Evolutionary conservation across 1,140 invertebrate genomes (phyloP).

Genomic region (Trissolcus basalis): DNA sequence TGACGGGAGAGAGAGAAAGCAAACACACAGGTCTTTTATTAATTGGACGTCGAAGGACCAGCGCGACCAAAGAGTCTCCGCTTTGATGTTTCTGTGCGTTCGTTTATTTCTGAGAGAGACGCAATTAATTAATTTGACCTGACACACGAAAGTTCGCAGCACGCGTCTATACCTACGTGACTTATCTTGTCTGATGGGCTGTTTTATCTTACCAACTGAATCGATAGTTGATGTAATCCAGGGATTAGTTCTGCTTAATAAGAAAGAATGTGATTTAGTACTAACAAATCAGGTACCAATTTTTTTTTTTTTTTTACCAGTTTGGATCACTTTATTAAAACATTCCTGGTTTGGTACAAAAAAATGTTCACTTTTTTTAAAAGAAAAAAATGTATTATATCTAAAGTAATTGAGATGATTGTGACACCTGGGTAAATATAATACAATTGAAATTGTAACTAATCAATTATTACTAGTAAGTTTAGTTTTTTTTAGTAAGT

Average conservation of each 20-base stretch:
- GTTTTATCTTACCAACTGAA: constrained; percentile 9
- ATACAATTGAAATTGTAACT: no score
- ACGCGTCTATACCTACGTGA: constrained; percentile 28
- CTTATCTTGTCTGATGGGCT: constrained; percentile 25
- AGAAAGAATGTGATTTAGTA: no score
- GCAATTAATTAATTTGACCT: constrained; percentile 70
- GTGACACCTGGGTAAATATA: no score
- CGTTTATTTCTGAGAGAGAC: constrained; percentile 66
- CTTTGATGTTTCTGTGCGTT: constrained; percentile 67
- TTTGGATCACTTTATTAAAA: no score
- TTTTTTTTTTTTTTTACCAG: no score
- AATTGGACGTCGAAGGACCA: constrained; percentile 67
- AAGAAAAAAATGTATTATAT: no score
- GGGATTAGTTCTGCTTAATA: not conserved
- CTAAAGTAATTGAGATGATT: no score
- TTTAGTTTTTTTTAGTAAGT: no score
- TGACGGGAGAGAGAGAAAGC: constrained; percentile 52
- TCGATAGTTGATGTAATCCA: constrained; percentile 32
- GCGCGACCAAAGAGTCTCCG: constrained; percentile 44
- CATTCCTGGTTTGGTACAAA: no score
- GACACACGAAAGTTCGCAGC: constrained; percentile 35
- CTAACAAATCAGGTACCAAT: no score
- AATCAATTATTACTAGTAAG: no score
- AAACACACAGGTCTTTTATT: constrained; percentile 68
- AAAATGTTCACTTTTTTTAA: no score